Percentiles rank a stretch among this genome's conserved stretches.
These are phyloP conservation scores for Empidonax traillii DNA, from an alignment of 2,113 vertebrate genomes.

Conservation along the genomic window DNA sequence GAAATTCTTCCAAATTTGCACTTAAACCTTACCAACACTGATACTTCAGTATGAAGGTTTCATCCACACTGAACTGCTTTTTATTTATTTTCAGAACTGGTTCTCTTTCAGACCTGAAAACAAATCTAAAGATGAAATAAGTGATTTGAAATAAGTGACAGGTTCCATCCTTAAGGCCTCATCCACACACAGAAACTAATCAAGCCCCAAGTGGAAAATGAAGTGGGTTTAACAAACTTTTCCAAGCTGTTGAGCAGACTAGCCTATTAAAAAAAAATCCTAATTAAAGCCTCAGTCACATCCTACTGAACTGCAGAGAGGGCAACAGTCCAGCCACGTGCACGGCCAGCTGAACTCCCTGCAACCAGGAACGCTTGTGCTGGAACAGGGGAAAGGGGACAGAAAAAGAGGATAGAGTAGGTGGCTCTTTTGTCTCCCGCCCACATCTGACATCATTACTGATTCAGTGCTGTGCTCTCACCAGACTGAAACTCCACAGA, in stretches of 20 bases:
- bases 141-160: neutral
- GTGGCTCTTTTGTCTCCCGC: neutral
- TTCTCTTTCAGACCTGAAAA: neutral
- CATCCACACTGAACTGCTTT: neutral
- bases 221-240: conserved; percentile 7
- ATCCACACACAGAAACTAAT: neutral
- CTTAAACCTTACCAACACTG: neutral
- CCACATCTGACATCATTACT: neutral
- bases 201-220: neutral
- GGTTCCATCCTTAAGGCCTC: neutral
- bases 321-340: neutral
- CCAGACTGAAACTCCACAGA: neutral
- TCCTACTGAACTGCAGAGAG: neutral
- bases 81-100: neutral
- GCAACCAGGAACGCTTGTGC: neutral
- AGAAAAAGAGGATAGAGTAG: neutral
- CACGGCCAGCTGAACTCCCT: neutral
- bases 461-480: neutral
- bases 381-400: neutral
- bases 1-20: neutral
- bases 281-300: conserved; percentile 7
- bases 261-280: neutral
- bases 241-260: conserved; percentile 4
- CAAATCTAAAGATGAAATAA: neutral
- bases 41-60: neutral